These are phyloP conservation scores for Lutraria lutraria DNA, from an alignment of 2,888 invertebrate genomes.

Conservation along the genomic window DNA sequence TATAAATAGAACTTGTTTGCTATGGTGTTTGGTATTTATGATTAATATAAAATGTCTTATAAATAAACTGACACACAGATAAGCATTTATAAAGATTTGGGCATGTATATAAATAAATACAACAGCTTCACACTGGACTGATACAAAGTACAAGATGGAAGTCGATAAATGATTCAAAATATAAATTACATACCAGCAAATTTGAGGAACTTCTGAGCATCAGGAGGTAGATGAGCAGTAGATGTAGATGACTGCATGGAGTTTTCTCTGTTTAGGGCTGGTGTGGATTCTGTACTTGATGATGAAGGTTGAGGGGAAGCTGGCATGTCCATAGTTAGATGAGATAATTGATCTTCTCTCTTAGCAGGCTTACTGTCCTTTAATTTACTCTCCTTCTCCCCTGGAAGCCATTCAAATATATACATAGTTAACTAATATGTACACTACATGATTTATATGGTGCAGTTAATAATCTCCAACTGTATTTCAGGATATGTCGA, in stretches of 20 bases:
- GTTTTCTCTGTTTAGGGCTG: conserved; percentile 77
- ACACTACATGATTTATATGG: not conserved
- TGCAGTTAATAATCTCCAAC: not conserved
- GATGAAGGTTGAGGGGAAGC: conserved; percentile 82
- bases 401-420: conserved; percentile 61
- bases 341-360: conserved; percentile 88
- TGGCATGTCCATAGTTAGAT: conserved; percentile 85
- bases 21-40: no score
- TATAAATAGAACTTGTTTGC: no score
- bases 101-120: not conserved
- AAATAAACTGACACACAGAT: no score
- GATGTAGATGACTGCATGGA: conserved; percentile 79
- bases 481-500: not conserved
- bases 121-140: not conserved
- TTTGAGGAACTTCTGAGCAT: conserved; percentile 92
- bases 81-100: not conserved
- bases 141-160: not conserved
- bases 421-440: not conserved
- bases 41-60: no score
- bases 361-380: conserved; percentile 73
- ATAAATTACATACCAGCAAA: conserved; percentile 90
- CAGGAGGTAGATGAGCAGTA: conserved; percentile 87
- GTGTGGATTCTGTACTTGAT: conserved; percentile 66
- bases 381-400: conserved; percentile 81
- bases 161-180: not conserved